phyloP scores from a whole-genome alignment of 2,888 invertebrate genomes.

The Athetis lepigone region DNA sequence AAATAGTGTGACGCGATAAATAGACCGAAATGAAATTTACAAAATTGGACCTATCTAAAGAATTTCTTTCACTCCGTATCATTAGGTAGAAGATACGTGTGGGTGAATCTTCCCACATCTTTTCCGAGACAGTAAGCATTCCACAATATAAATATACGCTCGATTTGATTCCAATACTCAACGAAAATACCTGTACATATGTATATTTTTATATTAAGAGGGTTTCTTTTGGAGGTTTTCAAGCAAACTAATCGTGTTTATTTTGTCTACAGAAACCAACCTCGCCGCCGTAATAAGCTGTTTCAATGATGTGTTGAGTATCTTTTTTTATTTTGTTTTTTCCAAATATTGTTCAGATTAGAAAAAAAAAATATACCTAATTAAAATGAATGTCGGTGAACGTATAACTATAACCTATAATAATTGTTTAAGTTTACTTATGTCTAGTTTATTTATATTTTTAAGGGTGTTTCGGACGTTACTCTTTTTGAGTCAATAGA shows the following conservation, averaged over 20 bases:
- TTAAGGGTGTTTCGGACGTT: too few species aligned
- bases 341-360: neutral
- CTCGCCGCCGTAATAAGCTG: constrained; percentile 56
- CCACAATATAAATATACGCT: constrained; percentile 45
- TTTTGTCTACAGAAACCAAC: constrained; percentile 70
- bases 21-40: constrained; percentile 5
- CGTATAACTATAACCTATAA: too few species aligned
- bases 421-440: too few species aligned
- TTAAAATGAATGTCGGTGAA: too few species aligned
- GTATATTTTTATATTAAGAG: constrained; percentile 30
- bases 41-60: constrained; percentile 5
- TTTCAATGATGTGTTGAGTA: constrained; percentile 32
- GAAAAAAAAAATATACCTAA: too few species aligned
- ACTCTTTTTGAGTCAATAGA: too few species aligned
- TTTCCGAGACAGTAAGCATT: constrained; percentile 49
- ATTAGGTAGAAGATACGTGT: constrained; percentile 28
- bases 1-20: too few species aligned
- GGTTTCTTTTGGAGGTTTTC: constrained; percentile 20
- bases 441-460: too few species aligned
- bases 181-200: constrained; percentile 33
- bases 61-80: constrained; percentile 16
- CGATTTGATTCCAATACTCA: constrained; percentile 46
- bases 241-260: constrained; percentile 43
- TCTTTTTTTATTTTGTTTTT: neutral
- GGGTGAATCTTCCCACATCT: constrained; percentile 36